phyloP scores from a whole-genome alignment of 2,113 vertebrate genomes.

The Dunckerocampus dactyliophorus region DNA sequence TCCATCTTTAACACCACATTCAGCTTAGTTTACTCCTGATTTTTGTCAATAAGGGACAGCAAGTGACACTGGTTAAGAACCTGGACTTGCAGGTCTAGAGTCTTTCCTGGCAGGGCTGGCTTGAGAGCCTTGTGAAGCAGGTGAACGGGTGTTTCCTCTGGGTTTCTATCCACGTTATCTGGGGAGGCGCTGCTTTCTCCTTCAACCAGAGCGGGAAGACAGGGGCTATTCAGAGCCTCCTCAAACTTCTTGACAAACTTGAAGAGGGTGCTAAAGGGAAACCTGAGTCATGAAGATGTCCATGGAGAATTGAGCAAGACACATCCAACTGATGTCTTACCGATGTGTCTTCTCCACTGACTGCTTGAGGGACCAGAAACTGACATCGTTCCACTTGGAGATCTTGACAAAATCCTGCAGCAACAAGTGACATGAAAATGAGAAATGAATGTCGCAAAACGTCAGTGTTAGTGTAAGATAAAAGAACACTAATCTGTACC shows the following conservation, averaged over 20 bases:
- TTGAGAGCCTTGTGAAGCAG: constrained; percentile 73
- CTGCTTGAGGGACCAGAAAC: constrained; percentile 96
- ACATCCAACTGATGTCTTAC: constrained; percentile 56
- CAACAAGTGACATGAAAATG: constrained; percentile 1
- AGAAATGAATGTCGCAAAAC: not conserved
- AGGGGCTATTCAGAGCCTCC: constrained; percentile 76
- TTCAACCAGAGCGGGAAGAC: constrained; percentile 80
- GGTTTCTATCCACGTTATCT: constrained; percentile 65
- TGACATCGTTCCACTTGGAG: constrained; percentile 95
- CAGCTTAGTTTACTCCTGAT: not conserved
- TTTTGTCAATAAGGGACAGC: not conserved
- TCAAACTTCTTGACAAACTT: constrained; percentile 96
- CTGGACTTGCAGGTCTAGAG: constrained; percentile 64
- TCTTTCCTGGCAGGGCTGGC: constrained; percentile 64
- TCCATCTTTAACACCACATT: constrained; percentile 45
- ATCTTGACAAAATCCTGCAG: constrained; percentile 95
- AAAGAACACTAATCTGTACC: constrained; percentile 57
- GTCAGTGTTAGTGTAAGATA: not conserved
- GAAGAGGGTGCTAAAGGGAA: constrained; percentile 82
- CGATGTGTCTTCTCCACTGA: constrained; percentile 96
- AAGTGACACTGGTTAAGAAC: not conserved
- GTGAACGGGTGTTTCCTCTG: constrained; percentile 75
- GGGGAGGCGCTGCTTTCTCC: constrained; percentile 67
- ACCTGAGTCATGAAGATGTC: rapidly evolving
- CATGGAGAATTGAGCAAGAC: not conserved